Evolutionary conservation across 1,140 invertebrate species (phyloP), one percentile per base, ranked within the genome.

Genomic region (Archivesica marissinica): DNA sequence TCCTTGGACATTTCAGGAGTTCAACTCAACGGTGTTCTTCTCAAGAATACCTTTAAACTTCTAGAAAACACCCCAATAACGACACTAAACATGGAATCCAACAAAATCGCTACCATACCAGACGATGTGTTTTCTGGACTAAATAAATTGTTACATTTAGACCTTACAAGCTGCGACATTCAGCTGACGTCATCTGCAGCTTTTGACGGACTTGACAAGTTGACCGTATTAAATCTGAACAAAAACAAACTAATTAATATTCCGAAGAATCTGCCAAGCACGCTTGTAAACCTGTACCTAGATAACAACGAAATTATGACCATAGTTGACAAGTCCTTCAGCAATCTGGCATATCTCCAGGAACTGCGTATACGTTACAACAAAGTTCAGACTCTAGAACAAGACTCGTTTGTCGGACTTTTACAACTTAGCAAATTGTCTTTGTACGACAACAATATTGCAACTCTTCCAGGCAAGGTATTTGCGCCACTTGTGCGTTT

Each of bases 1-100:
- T 91, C 89, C 9, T 38, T 92, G 30, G 87, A 92, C 59, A 88
- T 92, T 25, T 82, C 85, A 13, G 85, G 80, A 35, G 76, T 92
- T 15, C 56, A 66, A 6, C 80, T 91, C 0, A 80, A 77, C n/a
- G 88, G 88, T 2, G 56, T 50, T 6, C 61, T 91, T 9, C 86
- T 88, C 0, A 68, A 82, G 0, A 47, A 86, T 13, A 89, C 88
- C 0, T 92, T 92, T 81, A 33, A 86, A 35, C 44, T 88, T 1
- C 56, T 92, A 23, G 30, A 70, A n/a, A 86, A 87, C n/a, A 89
- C 87, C 0, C 44, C 75, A 4, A 86, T 92, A 13, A 88, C 50
- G 3, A 85, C 77, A 15, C 59, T 92, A 39, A 90, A 86, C 28
- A 86, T 92, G 85, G 52, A 66, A 15, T 86, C 88, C 33, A 92